These are phyloP conservation scores for Eupithecia inturbata DNA, from an alignment of 2,888 invertebrate genomes.

Conservation along the genomic window DNA sequence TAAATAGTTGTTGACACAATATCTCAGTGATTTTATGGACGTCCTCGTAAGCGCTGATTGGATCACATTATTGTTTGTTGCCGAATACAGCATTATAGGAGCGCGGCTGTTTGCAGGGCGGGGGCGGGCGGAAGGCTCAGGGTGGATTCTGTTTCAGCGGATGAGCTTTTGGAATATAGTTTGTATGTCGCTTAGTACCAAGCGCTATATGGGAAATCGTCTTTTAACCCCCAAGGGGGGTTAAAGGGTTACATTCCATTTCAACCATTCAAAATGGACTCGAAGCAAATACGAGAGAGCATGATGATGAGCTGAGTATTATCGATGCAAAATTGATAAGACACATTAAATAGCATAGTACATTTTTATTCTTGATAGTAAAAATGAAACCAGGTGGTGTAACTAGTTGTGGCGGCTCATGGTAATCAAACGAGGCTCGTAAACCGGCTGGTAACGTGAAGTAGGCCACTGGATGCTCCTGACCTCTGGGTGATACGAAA, in stretches of 20 bases:
- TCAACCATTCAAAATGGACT: not conserved
- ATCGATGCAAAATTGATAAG: not conserved
- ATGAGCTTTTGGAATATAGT: not conserved
- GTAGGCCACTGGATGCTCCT: constrained; percentile 20
- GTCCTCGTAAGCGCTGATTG: constrained; percentile 24
- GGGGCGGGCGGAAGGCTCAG: not conserved
- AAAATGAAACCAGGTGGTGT: not conserved
- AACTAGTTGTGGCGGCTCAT: constrained; percentile 18
- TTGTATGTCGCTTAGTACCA: constrained; percentile 1
- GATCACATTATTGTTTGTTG: constrained; percentile 22
- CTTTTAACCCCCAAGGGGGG: not conserved
- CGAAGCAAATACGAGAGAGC: not conserved
- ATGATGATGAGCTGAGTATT: not conserved
- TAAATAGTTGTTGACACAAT: constrained; percentile 12
- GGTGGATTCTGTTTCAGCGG: not conserved
- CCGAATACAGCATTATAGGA: not conserved
- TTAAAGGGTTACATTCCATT: constrained; percentile 2
- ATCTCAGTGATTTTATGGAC: constrained; percentile 19
- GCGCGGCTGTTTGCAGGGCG: not conserved
- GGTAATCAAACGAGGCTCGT: constrained; percentile 29
- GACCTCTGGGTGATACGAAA: not conserved
- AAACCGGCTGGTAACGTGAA: constrained; percentile 30
- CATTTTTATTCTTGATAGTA: not conserved
- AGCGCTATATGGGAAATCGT: not conserved
- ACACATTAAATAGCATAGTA: not conserved